phyloP scores from a whole-genome alignment of 2,888 invertebrate genomes.

The Lasioglossum pauxillum region DNA sequence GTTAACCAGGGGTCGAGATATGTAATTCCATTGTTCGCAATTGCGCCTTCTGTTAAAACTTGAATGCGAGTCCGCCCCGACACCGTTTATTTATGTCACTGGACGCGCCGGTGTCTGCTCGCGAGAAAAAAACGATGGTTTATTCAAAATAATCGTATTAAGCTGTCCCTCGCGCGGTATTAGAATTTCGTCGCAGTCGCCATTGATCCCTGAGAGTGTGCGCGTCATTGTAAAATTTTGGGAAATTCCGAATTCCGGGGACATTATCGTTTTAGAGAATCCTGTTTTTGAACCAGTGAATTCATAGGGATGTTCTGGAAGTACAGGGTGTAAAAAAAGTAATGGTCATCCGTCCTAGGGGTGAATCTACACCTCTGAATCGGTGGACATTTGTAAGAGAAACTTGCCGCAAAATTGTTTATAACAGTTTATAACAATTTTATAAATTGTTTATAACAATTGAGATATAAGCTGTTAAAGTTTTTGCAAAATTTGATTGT shows the following conservation, averaged over 20 bases:
- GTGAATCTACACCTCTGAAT: too few relatives aligned
- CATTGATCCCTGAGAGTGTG: neutral
- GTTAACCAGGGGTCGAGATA: constrained; percentile 63
- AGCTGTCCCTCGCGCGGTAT: neutral
- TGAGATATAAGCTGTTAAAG: too few relatives aligned
- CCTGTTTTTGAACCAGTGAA: neutral
- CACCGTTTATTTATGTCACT: constrained; percentile 52
- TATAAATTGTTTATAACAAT: too few relatives aligned
- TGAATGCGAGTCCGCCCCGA: constrained; percentile 53
- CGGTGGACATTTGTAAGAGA: too few relatives aligned
- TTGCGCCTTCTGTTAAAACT: constrained; percentile 70
- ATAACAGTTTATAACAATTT: too few relatives aligned
- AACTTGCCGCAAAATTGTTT: too few relatives aligned
- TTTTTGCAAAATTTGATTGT: too few relatives aligned
- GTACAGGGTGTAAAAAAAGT: too few relatives aligned
- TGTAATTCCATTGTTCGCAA: constrained; percentile 74
- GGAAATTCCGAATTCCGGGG: neutral
- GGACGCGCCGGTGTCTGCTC: constrained; percentile 7
- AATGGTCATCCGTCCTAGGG: too few relatives aligned
- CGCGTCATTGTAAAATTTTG: neutral
- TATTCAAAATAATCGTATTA: constrained; percentile 53
- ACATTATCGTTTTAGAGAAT: neutral
- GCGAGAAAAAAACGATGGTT: constrained; percentile 37
- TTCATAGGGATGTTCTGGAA: too few relatives aligned
- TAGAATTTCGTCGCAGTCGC: neutral